Percentiles rank a stretch among this genome's conserved stretches.
phyloP scores from a whole-genome alignment of 2,113 vertebrate genomes.

The Trogon melanurus region DNA sequence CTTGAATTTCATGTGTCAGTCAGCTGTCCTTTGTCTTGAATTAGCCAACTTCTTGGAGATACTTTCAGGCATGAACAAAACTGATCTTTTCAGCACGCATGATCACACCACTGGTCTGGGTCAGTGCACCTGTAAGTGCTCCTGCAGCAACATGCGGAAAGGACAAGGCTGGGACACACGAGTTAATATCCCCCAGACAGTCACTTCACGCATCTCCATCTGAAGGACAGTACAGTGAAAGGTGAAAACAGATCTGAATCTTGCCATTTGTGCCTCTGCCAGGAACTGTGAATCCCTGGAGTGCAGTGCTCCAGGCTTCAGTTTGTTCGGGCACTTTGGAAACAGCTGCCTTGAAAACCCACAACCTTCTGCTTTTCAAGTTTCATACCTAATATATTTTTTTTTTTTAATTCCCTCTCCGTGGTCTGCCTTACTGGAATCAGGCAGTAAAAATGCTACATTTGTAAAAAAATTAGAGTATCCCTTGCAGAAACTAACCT shows the following conservation, averaged over 20 bases:
- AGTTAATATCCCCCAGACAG: neutral
- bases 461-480: neutral
- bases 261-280: neutral
- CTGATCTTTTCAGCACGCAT: neutral
- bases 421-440: neutral
- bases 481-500: neutral
- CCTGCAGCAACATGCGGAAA: neutral
- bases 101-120: neutral
- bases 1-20: neutral
- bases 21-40: neutral
- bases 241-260: neutral
- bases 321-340: neutral
- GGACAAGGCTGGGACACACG: neutral
- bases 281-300: neutral
- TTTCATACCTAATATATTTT: neutral
- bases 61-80: neutral
- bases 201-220: neutral
- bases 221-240: neutral
- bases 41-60: neutral
- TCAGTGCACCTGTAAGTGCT: accelerated
- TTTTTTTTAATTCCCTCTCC: accelerated
- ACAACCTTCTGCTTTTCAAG: neutral
- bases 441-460: neutral
- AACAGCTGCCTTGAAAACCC: neutral
- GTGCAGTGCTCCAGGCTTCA: neutral